Evolutionary conservation across 64 coral and sea anemone species (phyloP), one percentile per base, ranked within the genome.

Genomic region (Dendronephthya gigantea): DNA sequence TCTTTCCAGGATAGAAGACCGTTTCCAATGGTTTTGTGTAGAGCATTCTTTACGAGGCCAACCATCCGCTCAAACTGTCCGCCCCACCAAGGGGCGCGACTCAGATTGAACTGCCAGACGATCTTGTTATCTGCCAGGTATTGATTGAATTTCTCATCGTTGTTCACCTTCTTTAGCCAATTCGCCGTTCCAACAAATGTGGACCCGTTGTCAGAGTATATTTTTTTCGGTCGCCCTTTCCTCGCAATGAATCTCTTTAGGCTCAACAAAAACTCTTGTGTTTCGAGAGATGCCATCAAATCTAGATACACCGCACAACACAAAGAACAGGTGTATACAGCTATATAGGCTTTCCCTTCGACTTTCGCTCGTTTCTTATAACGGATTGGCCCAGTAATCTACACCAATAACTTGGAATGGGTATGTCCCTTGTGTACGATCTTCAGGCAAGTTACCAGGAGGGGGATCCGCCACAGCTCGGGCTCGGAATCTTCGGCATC

Each of bases 111-210:
- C 28, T 82, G 39, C 76, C 23, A 88, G 17, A 58, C 76, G 35
- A 88, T 88, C n/a, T 88, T 58, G 17, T 82, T 37, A 36, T 88
- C 25, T 49, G 87, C 76, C 25, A 88, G 87, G 74, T 40, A 88
- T 31, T 74, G 27, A 2, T 88, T 62, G 7, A 88, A 40, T 14
- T 30, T 10, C 34, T 88, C 87, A 51, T 88, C 50, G 48, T 30
- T 4, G 10, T 75, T 88, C 72, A 66, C 75, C 8, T 82, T 50
- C 35, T 56, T 52, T 49, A 88, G 76, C 76, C 49, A 88, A 19
- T 88, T 28, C 3, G 76, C 47, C 40, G 37, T 75, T 22, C 48
- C 76, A 1, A 58, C n/a, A 19, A 88, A 88, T 9, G 87, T 88
- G 74, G 23, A 9, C 36, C 35, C 87, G 38, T 88, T 88, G 36